These are phyloP conservation scores for Rhaphigaster nebulosa DNA, from an alignment of 2,888 invertebrate species.

Conservation along the genomic window DNA sequence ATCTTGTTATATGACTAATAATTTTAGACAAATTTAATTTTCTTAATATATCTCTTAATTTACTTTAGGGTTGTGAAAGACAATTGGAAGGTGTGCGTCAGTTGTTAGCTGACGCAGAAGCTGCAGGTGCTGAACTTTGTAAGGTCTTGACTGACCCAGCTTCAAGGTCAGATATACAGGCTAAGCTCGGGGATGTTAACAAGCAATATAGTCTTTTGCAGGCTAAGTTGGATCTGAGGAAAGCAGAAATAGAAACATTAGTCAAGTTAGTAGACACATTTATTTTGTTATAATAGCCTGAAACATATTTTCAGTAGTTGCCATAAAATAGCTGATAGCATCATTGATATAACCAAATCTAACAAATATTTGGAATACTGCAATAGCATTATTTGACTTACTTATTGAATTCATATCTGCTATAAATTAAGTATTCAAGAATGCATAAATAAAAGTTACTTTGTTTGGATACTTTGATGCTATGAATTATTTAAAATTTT, in stretches of 20 bases:
- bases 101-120: constrained; percentile 87
- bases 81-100: constrained; percentile 92
- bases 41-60: not conserved
- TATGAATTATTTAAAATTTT: too few relatives aligned
- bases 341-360: not conserved
- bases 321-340: not conserved
- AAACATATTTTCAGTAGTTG: not conserved
- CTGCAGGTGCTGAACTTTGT: constrained; percentile 90
- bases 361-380: not conserved
- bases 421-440: too few relatives aligned
- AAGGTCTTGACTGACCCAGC: constrained; percentile 87
- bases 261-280: constrained; percentile 69
- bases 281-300: not conserved
- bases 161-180: constrained; percentile 90
- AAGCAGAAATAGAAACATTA: constrained; percentile 91
- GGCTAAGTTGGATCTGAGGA: constrained; percentile 88
- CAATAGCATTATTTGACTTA: not conserved
- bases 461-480: too few relatives aligned
- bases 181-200: constrained; percentile 87
- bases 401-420: not conserved
- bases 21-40: not conserved
- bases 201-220: constrained; percentile 90
- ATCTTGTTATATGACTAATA: not conserved
- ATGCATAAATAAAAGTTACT: too few relatives aligned
- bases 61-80: constrained; percentile 73